Conservation (phyloP, 2,113 vertebrate genomes). For the Amia ocellicauda region DNA sequence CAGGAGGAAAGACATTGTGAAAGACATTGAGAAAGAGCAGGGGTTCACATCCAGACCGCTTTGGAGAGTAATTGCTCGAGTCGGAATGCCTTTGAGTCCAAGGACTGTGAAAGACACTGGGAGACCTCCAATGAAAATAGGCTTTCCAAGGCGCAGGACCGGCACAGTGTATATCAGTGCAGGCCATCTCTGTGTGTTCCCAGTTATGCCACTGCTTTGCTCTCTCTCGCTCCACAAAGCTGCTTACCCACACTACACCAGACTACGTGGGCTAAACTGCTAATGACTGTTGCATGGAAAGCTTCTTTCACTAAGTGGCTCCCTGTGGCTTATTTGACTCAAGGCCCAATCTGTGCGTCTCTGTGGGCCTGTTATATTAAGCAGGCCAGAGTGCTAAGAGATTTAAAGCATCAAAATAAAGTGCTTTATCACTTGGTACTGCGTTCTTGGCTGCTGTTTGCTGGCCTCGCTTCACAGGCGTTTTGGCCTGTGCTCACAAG, state of each 20-base stretch:
- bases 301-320: constrained; percentile 68
- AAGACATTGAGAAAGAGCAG: too few species aligned
- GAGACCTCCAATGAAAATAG: background rate
- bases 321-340: constrained; percentile 60
- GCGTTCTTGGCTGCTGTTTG: constrained; percentile 62
- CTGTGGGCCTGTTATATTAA: constrained; percentile 69
- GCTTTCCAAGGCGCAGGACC: background rate
- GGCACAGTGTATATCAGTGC: background rate
- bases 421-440: constrained; percentile 68
- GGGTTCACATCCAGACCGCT: too few species aligned
- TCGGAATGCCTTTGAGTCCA: too few species aligned
- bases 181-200: background rate
- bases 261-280: constrained; percentile 38
- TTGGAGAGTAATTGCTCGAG: too few species aligned
- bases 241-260: constrained; percentile 5
- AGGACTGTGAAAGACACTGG: background rate
- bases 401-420: constrained; percentile 66
- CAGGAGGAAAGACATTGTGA: too few species aligned
- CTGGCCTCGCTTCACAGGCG: constrained; percentile 57
- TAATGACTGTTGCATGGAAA: constrained; percentile 56
- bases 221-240: background rate
- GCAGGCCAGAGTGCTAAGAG: constrained; percentile 71
- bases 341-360: constrained; percentile 62
- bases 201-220: background rate
- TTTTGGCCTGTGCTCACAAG: constrained; percentile 46